phyloP scores from a whole-genome alignment of 2,797 vertebrate species.

The Smutsia gigantea region DNA sequence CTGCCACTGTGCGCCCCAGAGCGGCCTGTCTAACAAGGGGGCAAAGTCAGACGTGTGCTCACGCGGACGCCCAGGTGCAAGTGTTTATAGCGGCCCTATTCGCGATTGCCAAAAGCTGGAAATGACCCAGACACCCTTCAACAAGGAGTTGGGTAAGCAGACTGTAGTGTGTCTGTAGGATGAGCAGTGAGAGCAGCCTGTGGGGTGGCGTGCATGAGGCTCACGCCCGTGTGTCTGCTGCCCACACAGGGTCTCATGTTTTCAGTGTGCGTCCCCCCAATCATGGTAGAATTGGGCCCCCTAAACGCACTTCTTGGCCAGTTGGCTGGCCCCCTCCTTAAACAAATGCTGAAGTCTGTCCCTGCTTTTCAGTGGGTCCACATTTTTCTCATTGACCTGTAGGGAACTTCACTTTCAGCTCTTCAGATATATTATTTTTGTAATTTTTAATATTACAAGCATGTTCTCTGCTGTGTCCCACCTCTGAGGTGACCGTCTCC shows the following conservation, averaged over 20 bases:
- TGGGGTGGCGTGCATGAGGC: fast-evolving
- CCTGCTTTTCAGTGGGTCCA: fast-evolving
- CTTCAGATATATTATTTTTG: background rate
- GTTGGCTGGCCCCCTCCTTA: background rate
- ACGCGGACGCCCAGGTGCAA: fast-evolving
- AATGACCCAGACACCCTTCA: fast-evolving
- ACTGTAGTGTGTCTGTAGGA: fast-evolving
- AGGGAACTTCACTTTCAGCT: background rate
- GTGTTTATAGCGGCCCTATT: no score
- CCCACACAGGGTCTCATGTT: background rate
- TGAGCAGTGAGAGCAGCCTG: no score
- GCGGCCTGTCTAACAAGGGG: background rate
- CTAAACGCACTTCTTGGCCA: fast-evolving
- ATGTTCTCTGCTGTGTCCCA: background rate
- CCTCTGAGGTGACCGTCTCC: background rate
- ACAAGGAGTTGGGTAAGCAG: fast-evolving
- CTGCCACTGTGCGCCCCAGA: background rate
- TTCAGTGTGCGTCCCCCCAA: background rate
- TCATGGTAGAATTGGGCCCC: background rate
- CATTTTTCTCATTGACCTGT: background rate
- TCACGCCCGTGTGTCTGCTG: fast-evolving
- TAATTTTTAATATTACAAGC: fast-evolving
- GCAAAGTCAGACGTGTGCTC: fast-evolving
- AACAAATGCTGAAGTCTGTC: background rate
- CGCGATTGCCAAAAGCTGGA: background rate